A percentile compares a stretch with the other conserved stretches of the same genome.
Conservation (phyloP, 2,797 vertebrate species). For the Phoxinus dragarum region DNA sequence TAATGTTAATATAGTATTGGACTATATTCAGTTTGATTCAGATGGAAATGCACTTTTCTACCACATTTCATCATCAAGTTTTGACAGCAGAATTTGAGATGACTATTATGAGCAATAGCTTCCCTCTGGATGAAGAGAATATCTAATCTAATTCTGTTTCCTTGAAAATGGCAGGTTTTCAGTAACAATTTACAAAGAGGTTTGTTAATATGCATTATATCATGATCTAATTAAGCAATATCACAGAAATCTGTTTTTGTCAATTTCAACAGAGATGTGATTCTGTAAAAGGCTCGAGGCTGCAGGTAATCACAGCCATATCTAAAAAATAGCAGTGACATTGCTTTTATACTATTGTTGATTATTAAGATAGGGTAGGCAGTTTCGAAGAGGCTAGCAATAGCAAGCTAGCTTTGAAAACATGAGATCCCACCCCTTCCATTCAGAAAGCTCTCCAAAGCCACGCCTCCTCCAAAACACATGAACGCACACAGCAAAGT, state of each 20-base stretch:
- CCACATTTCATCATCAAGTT: background rate
- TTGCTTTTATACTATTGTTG: background rate
- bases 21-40: background rate
- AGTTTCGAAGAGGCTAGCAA: background rate
- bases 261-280: background rate
- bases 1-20: no score
- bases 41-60: background rate
- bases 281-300: background rate
- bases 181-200: background rate
- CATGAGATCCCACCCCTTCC: background rate
- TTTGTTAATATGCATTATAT: slow-evolving; percentile 2
- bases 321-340: background rate
- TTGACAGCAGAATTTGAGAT: slow-evolving; percentile 1
- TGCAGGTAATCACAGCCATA: background rate
- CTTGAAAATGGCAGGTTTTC: background rate
- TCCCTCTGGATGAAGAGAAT: background rate
- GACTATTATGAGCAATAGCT: background rate
- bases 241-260: background rate
- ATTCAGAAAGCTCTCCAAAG: background rate
- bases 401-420: background rate
- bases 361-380: background rate
- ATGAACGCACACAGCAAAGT: background rate
- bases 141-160: background rate
- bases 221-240: background rate
- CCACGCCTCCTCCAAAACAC: background rate